phyloP scores from a whole-genome alignment of 2,113 vertebrate genomes.

The Chroicocephalus ridibundus region DNA sequence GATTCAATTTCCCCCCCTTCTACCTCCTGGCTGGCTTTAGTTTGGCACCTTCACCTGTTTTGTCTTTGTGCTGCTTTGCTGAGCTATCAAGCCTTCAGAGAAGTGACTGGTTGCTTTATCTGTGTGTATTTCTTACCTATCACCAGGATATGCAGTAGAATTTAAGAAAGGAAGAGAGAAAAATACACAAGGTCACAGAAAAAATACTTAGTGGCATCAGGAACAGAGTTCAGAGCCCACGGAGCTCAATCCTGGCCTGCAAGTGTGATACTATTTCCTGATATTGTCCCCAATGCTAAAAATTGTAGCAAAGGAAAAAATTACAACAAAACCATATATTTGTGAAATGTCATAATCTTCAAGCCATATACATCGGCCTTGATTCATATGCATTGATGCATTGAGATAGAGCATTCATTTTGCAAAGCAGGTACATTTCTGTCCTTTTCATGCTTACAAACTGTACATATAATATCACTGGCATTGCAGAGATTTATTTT shows the following conservation, averaged over 20 bases:
- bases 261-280: not conserved
- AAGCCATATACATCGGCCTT: not conserved
- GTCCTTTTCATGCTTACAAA: not conserved
- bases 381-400: not conserved
- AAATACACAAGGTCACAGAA: not conserved
- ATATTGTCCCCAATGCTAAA: not conserved
- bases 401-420: slow-evolving; percentile 54
- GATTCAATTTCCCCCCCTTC: not conserved
- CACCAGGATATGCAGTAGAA: not conserved
- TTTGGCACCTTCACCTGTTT: not conserved
- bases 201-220: not conserved
- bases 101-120: not conserved
- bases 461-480: not conserved
- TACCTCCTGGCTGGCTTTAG: not conserved
- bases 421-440: slow-evolving; percentile 48
- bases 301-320: not conserved
- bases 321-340: not conserved
- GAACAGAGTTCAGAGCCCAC: not conserved
- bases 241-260: not conserved
- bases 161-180: not conserved
- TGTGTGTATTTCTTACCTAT: not conserved
- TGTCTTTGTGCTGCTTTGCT: not conserved
- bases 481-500: not conserved
- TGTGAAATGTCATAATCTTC: not conserved
- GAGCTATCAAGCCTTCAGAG: not conserved